Evolutionary conservation across 2,113 vertebrate species (phyloP).

Genomic region (Plotosus lineatus): DNA sequence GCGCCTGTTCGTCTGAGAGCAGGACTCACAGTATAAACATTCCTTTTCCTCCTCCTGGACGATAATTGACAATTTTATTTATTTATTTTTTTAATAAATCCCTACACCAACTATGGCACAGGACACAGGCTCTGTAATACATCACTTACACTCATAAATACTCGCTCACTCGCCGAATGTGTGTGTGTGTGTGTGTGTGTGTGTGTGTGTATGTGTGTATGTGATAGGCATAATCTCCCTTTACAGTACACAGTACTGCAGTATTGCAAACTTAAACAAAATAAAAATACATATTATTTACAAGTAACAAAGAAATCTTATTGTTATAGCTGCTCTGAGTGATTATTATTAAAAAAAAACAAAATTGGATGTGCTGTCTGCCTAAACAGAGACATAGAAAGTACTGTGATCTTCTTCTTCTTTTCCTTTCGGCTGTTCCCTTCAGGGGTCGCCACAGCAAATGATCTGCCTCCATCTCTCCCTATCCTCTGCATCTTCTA

Average conservation of each 20-base stretch:
- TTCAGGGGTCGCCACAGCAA: too few species aligned
- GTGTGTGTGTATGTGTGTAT: too few species aligned
- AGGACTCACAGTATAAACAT: slow-evolving; percentile 62
- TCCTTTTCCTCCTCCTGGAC: slow-evolving; percentile 43
- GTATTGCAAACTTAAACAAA: too few species aligned
- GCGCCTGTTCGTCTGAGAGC: slow-evolving; percentile 51
- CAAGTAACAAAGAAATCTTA: background rate
- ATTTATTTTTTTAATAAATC: too few species aligned
- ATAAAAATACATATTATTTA: background rate
- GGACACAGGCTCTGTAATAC: slow-evolving; percentile 57
- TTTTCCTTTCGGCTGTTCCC: too few species aligned
- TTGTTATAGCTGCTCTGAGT: background rate
- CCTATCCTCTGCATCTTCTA: too few species aligned
- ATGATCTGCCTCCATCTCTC: too few species aligned
- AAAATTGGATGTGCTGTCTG: background rate
- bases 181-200: too few species aligned
- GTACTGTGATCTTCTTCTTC: slow-evolving; percentile 35
- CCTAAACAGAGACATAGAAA: slow-evolving; percentile 21
- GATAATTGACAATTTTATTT: slow-evolving; percentile 24
- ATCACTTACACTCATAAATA: slow-evolving; percentile 64
- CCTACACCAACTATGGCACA: slow-evolving; percentile 42
- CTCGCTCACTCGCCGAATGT: slow-evolving; percentile 62
- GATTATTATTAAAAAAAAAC: background rate
- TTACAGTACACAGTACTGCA: too few species aligned
- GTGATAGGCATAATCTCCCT: too few species aligned